Conservation (phyloP, 2,888 invertebrate genomes). For the Ditula angustiorana region DNA sequence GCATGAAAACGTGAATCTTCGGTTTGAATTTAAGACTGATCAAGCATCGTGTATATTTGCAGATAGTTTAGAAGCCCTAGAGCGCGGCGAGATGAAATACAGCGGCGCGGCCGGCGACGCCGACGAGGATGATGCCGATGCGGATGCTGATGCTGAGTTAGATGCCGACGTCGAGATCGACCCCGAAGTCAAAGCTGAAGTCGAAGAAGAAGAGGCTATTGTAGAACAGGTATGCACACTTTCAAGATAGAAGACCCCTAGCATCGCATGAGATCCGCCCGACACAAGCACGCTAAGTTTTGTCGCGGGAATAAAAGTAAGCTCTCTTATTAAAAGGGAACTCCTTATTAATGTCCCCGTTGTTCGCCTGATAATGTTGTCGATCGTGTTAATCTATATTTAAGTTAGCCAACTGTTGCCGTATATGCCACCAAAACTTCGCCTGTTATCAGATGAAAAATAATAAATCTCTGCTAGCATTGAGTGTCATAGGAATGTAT, state of each 20-base stretch:
- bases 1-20: too few species aligned
- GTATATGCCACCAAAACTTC: too few species aligned
- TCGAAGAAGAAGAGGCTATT: constrained; percentile 85
- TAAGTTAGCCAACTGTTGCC: too few species aligned
- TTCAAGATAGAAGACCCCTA: not conserved
- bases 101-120: constrained; percentile 88
- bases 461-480: too few species aligned
- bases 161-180: constrained; percentile 84
- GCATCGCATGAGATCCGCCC: not conserved
- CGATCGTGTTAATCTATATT: too few species aligned
- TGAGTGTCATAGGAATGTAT: too few species aligned
- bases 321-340: too few species aligned
- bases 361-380: too few species aligned
- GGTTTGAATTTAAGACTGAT: not conserved
- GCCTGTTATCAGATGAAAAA: too few species aligned
- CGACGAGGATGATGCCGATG: constrained; percentile 85
- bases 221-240: constrained; percentile 62
- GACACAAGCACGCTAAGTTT: not conserved
- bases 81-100: constrained; percentile 95
- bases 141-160: constrained; percentile 81
- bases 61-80: constrained; percentile 92
- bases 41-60: constrained; percentile 43
- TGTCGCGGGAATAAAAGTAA: not conserved
- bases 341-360: not conserved
- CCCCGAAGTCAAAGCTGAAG: constrained; percentile 82